phyloP scores from a whole-genome alignment of 53 echinoderm and acorn worm genomes.

The Crossaster papposus region DNA sequence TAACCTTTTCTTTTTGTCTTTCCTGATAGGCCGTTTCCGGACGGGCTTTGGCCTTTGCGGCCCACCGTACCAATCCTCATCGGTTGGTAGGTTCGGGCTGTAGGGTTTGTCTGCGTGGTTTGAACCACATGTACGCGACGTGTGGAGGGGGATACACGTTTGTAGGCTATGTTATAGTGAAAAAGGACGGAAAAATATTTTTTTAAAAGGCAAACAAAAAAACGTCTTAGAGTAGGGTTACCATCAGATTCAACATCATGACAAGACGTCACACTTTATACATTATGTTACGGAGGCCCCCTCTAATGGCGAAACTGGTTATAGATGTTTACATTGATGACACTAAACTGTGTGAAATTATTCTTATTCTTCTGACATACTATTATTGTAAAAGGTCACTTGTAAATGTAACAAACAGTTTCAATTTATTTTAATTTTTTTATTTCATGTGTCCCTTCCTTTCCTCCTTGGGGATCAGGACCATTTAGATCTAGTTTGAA shows the following conservation, averaged over 20 bases:
- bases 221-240: not conserved
- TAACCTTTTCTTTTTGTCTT: slow-evolving; percentile 46
- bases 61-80: slow-evolving; percentile 34
- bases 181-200: too few species aligned
- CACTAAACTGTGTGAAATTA: too few species aligned
- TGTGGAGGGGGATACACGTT: slow-evolving; percentile 39
- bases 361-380: too few species aligned
- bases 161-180: slow-evolving; percentile 3
- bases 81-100: not conserved
- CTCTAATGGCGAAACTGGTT: too few species aligned
- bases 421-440: too few species aligned
- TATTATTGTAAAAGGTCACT: too few species aligned
- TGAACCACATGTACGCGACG: not conserved
- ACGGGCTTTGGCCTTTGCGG: not conserved
- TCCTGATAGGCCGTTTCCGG: not conserved
- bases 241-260: not conserved
- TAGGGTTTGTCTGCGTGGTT: slow-evolving; percentile 6
- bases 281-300: too few species aligned
- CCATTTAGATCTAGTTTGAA: too few species aligned
- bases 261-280: not conserved
- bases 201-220: not conserved
- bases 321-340: too few species aligned
- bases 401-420: too few species aligned
- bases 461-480: too few species aligned
- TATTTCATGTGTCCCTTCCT: too few species aligned